A percentile compares a stretch with the other conserved stretches of the same genome.
phyloP scores from a whole-genome alignment of 2,797 vertebrate genomes.

The Corythornis leucogaster region DNA sequence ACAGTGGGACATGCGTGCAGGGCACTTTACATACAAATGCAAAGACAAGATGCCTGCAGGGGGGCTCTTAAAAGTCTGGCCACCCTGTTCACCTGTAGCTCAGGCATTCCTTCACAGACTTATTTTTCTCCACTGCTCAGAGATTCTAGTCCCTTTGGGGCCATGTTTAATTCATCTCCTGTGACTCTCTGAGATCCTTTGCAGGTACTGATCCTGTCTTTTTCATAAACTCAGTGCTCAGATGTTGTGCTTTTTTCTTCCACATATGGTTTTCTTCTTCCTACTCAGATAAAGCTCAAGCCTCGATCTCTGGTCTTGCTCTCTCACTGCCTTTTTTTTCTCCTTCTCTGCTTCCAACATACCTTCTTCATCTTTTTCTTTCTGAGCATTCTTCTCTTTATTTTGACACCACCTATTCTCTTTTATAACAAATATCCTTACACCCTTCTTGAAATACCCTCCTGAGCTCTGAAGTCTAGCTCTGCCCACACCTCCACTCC shows the following conservation, averaged over 20 bases:
- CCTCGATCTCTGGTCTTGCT: not conserved
- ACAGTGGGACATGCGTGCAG: not conserved
- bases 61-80: not conserved
- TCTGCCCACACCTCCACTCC: not conserved
- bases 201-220: not conserved
- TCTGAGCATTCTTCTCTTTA: not conserved
- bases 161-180: conserved; percentile 35
- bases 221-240: not conserved
- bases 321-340: not conserved
- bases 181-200: not conserved
- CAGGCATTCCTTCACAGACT: not conserved
- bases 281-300: not conserved
- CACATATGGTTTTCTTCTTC: not conserved
- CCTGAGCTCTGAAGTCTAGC: not conserved
- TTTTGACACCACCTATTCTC: not conserved
- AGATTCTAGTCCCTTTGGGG: not conserved
- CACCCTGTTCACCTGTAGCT: not conserved
- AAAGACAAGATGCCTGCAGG: not conserved
- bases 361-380: not conserved
- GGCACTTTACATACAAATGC: not conserved
- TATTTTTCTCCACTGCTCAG: not conserved
- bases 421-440: not conserved
- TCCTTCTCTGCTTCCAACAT: not conserved
- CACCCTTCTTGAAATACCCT: not conserved
- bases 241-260: not conserved